Evolutionary conservation across 2,888 invertebrate species (phyloP).

Genomic region (Ptychoptera albimana): DNA sequence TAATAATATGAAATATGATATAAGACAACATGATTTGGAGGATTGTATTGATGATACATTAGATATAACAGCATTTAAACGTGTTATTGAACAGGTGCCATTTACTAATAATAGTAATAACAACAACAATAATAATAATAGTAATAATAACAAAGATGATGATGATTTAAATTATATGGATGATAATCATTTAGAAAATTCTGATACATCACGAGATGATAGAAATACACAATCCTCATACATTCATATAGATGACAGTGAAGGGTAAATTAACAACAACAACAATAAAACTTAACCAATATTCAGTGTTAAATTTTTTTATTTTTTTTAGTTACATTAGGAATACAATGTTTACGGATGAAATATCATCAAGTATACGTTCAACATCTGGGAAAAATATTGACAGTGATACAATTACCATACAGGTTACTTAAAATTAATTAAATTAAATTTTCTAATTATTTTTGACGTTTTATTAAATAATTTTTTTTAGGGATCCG

Average conservation of each 20-base stretch:
- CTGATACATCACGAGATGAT: conserved; percentile 11
- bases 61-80: conserved; percentile 24
- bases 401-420: conserved; percentile 48
- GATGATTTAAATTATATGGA: too few relatives aligned
- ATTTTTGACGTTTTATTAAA: neutral
- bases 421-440: conserved; percentile 32
- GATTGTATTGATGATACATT: conserved; percentile 30
- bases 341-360: conserved; percentile 49
- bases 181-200: conserved; percentile 5
- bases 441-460: neutral
- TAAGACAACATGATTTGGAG: conserved; percentile 35
- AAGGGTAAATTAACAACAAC: conserved; percentile 26
- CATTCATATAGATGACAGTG: conserved; percentile 28
- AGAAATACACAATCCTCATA: conserved; percentile 4
- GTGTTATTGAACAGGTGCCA: conserved; percentile 32
- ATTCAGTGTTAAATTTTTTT: neutral
- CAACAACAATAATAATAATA: conserved; percentile 1
- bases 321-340: conserved; percentile 43
- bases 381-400: conserved; percentile 44
- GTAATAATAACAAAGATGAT: too few relatives aligned
- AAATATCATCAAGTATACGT: conserved; percentile 54
- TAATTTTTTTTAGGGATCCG: conserved; percentile 24
- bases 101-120: conserved; percentile 18
- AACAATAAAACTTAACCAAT: conserved; percentile 3
- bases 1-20: conserved; percentile 24